Percentiles rank a stretch among this genome's conserved stretches.
Conservation (phyloP, 2,797 vertebrate species). For the Helicolenus hilgendorfi region DNA sequence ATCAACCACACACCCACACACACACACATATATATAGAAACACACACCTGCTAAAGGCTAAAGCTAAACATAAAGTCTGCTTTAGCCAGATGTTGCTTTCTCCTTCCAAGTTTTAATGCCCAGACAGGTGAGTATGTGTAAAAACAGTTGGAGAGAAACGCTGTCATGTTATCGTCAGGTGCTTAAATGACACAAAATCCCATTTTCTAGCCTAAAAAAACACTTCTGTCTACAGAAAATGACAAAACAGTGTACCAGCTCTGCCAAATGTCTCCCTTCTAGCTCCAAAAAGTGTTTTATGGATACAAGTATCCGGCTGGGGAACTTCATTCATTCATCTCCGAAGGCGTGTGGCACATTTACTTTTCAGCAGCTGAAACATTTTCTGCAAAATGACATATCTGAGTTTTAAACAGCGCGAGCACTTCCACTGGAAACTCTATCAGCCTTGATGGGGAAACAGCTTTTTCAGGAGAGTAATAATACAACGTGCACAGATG, state of each 20-base stretch:
- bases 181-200: slow-evolving; percentile 14
- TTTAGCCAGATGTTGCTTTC: slow-evolving; percentile 25
- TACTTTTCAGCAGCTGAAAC: slow-evolving; percentile 43
- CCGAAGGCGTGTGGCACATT: slow-evolving; percentile 30
- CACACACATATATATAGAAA: slow-evolving; percentile 1
- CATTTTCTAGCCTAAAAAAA: background rate
- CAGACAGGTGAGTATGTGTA: background rate
- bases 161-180: background rate
- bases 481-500: slow-evolving; percentile 54
- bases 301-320: slow-evolving; percentile 43
- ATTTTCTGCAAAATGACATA: slow-evolving; percentile 58
- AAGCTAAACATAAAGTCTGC: slow-evolving; percentile 30
- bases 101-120: background rate
- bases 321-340: slow-evolving; percentile 37
- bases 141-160: background rate
- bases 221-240: slow-evolving; percentile 2
- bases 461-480: slow-evolving; percentile 66
- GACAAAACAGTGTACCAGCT: background rate
- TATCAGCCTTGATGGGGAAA: slow-evolving; percentile 66
- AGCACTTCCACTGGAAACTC: slow-evolving; percentile 55
- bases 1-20: slow-evolving; percentile 11
- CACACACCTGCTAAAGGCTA: slow-evolving; percentile 29
- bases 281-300: slow-evolving; percentile 50
- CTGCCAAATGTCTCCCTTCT: slow-evolving; percentile 9
- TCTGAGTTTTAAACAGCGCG: slow-evolving; percentile 50